Base-by-base conservation (phyloP, 1,140 invertebrate species). In the Euwallacea similis region DNA sequence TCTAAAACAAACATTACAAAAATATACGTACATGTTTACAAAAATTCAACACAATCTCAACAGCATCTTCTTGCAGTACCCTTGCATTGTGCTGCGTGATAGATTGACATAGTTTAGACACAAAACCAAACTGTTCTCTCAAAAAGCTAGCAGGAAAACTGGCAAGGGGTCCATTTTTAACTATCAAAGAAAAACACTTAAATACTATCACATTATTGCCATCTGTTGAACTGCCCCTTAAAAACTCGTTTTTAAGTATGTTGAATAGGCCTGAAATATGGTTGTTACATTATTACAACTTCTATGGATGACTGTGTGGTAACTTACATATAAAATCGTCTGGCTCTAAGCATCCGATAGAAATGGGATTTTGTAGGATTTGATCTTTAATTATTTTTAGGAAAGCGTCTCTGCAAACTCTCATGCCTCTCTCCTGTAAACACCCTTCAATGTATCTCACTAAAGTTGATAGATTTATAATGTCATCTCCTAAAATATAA, bases 61-160 rank as follows among this genome's bases (percentile, higher is more conserved):
- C 44, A 44, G 69, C 64, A 55, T 58, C 58, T 69, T 75, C 74
- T 68, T 79, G 77, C 33, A 71, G 47, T 0, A 46, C 15, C 55
- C 64, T 71, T 7, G 65, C 47, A n/a, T 69, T 62, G 42, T 66
- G 61, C 11, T 16, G 41, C 13, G 42, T 68, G 2, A 78, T 41
- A 7, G 62, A 60, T 21, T 75, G 61, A 60, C 74, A 74, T n/a
- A 79, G 21, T 55, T 72, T 58, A 9, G 50, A 65, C 21, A 79
- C 55, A 72, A 78, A 79, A 50, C 9, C 8, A 74, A 78, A 78
- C 54, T 79, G 71, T 59, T 75, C 71, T 54, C 75, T 63, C 13
- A 79, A 62, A 43, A 74, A 50, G 55, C 16, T 50, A 4, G 67
- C 13, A 7, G 75, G 73, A 11, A 78, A 71, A 16, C 72, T 75